These are phyloP conservation scores for Ataeniobius toweri DNA, from an alignment of 2,797 vertebrate genomes.

Conservation along the genomic window DNA sequence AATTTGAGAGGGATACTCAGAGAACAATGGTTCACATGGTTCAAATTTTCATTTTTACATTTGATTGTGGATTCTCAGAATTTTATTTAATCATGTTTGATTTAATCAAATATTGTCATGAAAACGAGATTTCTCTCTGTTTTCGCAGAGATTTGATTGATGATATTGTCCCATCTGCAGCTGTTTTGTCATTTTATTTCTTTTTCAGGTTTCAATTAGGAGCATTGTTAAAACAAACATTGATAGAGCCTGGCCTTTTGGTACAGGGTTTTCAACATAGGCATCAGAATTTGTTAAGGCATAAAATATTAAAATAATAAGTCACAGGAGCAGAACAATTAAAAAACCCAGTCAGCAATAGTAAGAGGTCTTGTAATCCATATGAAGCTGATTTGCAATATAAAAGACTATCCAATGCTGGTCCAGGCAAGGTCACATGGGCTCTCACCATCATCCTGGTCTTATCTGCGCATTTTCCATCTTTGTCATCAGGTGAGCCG, in stretches of 20 bases:
- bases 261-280: not conserved
- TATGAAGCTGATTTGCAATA: not conserved
- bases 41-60: constrained; percentile 1
- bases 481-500: constrained; percentile 89
- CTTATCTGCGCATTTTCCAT: not conserved
- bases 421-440: not conserved
- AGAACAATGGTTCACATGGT: constrained; percentile 1
- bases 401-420: not conserved
- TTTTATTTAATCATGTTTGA: not conserved
- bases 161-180: constrained; percentile 9
- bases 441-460: not conserved
- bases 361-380: not conserved
- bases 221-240: not conserved
- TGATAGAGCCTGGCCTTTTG: not conserved
- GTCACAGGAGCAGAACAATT: not conserved
- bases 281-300: not conserved
- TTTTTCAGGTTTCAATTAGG: not conserved
- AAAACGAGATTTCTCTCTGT: not conserved
- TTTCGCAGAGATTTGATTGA: not conserved
- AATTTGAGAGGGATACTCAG: not conserved
- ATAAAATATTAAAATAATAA: not conserved
- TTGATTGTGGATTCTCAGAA: not conserved
- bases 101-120: not conserved
- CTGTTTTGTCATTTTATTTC: not conserved
- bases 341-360: not conserved